A percentile compares a stretch with the other conserved stretches of the same genome.
phyloP scores from a whole-genome alignment of 2,888 invertebrate genomes.

The Alloplasta piceator region DNA sequence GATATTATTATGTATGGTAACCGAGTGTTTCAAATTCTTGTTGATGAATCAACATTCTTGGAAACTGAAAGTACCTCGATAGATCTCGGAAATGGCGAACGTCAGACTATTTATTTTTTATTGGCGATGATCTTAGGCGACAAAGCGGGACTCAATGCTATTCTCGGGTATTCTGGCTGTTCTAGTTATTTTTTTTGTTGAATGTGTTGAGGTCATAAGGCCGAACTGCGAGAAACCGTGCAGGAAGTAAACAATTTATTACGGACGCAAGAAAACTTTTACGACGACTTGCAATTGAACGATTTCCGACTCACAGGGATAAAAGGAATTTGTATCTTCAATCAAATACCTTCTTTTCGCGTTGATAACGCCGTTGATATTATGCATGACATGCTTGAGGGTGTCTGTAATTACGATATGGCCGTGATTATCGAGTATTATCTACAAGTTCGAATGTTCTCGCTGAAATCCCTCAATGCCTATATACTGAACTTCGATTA shows the following conservation, averaged over 20 bases:
- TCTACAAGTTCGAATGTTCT: conserved; percentile 27
- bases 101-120: conserved; percentile 50
- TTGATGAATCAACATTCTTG: conserved; percentile 56
- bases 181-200: conserved; percentile 57
- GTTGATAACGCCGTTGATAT: conserved; percentile 56
- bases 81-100: conserved; percentile 28
- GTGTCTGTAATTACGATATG: conserved; percentile 54
- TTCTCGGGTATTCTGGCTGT: conserved; percentile 59
- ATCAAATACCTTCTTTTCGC: conserved; percentile 44
- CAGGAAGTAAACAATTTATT: conserved; percentile 40
- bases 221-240: conserved; percentile 16
- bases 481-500: conserved; percentile 46
- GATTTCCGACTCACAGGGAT: conserved; percentile 55
- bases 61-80: conserved; percentile 49
- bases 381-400: conserved; percentile 65
- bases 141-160: conserved; percentile 58
- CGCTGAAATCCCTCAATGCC: conserved; percentile 28
- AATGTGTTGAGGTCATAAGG: conserved; percentile 47
- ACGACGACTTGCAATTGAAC: conserved; percentile 41
- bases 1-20: conserved; percentile 41
- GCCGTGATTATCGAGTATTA: conserved; percentile 39
- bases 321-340: conserved; percentile 50
- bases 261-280: conserved; percentile 52
- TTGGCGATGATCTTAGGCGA: conserved; percentile 55
- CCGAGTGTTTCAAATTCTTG: conserved; percentile 40